Percentiles rank a stretch among this genome's conserved stretches.
Conservation (phyloP, 2,797 vertebrate species). For the Leucoraja ocellata region DNA sequence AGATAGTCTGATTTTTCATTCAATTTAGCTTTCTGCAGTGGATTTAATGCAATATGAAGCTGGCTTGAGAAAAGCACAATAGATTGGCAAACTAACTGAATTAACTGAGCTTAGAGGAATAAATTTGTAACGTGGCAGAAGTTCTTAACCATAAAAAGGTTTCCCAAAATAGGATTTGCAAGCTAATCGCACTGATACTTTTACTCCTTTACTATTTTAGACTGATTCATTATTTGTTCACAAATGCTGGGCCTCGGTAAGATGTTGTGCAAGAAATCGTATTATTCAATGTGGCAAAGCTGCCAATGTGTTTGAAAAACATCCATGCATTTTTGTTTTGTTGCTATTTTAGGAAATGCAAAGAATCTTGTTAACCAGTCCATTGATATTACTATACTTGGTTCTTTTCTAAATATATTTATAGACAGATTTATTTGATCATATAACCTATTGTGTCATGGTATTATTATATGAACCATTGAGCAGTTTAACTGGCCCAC, state of each 20-base stretch:
- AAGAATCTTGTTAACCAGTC: background rate
- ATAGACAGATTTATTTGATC: background rate
- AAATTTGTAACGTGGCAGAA: constrained; percentile 78
- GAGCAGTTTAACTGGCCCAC: background rate
- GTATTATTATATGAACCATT: background rate
- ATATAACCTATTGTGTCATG: background rate
- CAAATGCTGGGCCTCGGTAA: constrained; percentile 40
- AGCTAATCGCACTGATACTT: constrained; percentile 70
- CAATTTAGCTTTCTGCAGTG: constrained; percentile 73
- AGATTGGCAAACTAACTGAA: constrained; percentile 78
- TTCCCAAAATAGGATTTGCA: constrained; percentile 73
- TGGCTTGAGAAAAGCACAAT: constrained; percentile 72
- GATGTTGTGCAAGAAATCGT: constrained; percentile 17
- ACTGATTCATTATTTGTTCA: constrained; percentile 62
- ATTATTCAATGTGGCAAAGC: constrained; percentile 26
- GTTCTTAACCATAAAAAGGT: constrained; percentile 70
- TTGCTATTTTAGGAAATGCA: background rate
- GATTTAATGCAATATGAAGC: constrained; percentile 74
- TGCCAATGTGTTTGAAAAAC: constrained; percentile 24
- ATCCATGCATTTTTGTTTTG: background rate
- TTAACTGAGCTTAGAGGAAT: constrained; percentile 73
- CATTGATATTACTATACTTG: background rate
- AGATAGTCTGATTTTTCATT: constrained; percentile 68
- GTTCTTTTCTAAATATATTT: background rate
- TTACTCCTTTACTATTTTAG: constrained; percentile 62